Conservation (phyloP, 2,888 invertebrate species). For the Heteromyza rotundicornis region DNA sequence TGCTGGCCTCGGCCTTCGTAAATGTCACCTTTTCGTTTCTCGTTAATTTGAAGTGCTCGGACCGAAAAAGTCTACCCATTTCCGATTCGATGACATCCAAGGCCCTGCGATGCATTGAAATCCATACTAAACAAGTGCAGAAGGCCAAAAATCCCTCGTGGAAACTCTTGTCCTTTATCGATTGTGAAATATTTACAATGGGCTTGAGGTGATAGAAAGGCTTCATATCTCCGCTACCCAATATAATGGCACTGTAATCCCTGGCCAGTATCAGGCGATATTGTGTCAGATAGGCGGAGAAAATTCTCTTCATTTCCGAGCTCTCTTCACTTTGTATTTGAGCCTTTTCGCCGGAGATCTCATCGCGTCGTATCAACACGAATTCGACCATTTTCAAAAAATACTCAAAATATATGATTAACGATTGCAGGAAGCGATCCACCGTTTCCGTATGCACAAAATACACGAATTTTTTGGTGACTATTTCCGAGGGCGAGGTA, state of each 20-base stretch:
- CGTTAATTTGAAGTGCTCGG: conserved; percentile 53
- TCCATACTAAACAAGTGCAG: conserved; percentile 56
- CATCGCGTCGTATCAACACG: conserved; percentile 55
- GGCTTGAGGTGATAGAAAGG: conserved; percentile 51
- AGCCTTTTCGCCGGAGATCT: conserved; percentile 43
- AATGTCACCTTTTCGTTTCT: conserved; percentile 43
- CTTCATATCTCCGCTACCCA: conserved; percentile 49
- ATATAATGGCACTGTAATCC: conserved; percentile 54
- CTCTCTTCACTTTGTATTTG: conserved; percentile 54
- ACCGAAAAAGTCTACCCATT: conserved; percentile 58
- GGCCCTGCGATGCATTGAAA: conserved; percentile 53
- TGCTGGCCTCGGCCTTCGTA: conserved; percentile 42
- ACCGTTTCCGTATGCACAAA: conserved; percentile 54
- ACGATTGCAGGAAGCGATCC: conserved; percentile 49
- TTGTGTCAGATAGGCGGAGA: conserved; percentile 51
- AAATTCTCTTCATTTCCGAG: conserved; percentile 48
- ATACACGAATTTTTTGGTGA: conserved; percentile 45
- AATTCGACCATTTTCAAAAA: conserved; percentile 58
- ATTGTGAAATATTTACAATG: conserved; percentile 48
- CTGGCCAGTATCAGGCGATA: conserved; percentile 57
- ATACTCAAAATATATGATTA: conserved; percentile 60
- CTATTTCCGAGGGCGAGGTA: conserved; percentile 48
- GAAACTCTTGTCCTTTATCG: conserved; percentile 46
- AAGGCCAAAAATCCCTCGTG: conserved; percentile 56
- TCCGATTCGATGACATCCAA: conserved; percentile 55